Conservation (phyloP, 2,888 invertebrate genomes). For the Hermodice carunculata region DNA sequence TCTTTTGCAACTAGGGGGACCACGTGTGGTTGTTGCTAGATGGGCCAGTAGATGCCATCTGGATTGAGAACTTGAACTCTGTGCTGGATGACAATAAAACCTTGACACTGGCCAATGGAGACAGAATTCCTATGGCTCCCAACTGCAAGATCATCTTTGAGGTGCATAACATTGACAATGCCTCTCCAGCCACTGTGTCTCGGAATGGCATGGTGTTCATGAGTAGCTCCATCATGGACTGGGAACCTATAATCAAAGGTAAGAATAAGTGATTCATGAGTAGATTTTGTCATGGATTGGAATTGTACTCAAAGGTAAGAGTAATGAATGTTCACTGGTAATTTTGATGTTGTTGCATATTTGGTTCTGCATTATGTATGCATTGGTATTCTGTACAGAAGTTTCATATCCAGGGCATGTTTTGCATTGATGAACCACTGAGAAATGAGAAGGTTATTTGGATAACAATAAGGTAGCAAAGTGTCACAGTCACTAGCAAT, state of each 20-base stretch:
- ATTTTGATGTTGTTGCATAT: no score
- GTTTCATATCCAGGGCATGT: no score
- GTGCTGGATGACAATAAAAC: constrained; percentile 72
- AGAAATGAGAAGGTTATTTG: no score
- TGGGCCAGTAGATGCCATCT: constrained; percentile 71
- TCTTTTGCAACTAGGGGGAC: constrained; percentile 69
- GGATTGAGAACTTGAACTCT: constrained; percentile 71
- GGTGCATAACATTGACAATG: constrained; percentile 71
- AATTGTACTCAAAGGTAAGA: no score
- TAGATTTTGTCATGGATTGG: no score
- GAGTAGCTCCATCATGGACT: constrained; percentile 95
- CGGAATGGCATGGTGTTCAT: constrained; percentile 79
- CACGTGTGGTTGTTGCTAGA: constrained; percentile 70
- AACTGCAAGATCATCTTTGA: constrained; percentile 71
- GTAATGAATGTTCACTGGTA: no score
- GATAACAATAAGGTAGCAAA: no score
- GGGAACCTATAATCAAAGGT: constrained; percentile 90
- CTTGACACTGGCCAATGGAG: constrained; percentile 70
- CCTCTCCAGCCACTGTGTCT: constrained; percentile 71
- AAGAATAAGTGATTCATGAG: constrained; percentile 5
- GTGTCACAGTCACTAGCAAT: no score
- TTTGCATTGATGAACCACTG: no score
- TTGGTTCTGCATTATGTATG: no score
- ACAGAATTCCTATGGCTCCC: constrained; percentile 70
- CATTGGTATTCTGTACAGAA: no score